Conservation (phyloP, 1,140 invertebrate species). For the Drosophila tristis region DNA sequence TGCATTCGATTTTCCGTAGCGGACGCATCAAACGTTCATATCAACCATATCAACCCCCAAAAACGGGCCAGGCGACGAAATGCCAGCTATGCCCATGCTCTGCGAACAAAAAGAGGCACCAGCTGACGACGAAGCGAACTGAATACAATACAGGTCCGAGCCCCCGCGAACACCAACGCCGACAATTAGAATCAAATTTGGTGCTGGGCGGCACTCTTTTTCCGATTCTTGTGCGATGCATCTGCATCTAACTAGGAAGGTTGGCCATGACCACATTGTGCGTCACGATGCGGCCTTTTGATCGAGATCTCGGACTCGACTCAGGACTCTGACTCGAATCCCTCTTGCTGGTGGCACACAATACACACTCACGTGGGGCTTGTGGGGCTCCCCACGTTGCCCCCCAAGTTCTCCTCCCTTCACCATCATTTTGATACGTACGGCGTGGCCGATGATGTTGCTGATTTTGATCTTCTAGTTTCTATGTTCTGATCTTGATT, state of each 20-base stretch:
- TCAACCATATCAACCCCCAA: conserved; percentile 23
- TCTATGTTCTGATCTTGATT: conserved; percentile 74
- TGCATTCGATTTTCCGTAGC: not conserved
- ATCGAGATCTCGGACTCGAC: conserved; percentile 45
- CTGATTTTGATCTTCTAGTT: conserved; percentile 66
- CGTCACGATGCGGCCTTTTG: conserved; percentile 62
- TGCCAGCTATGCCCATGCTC: conserved; percentile 20
- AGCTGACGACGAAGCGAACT: conserved; percentile 14
- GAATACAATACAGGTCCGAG: not conserved
- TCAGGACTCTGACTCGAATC: conserved; percentile 10
- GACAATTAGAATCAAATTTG: conserved; percentile 83
- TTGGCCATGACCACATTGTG: conserved; percentile 67
- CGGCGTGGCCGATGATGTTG: conserved; percentile 74
- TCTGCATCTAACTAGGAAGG: conserved; percentile 47
- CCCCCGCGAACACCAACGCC: conserved; percentile 17
- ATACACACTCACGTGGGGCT: conserved; percentile 23
- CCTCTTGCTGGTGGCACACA: not conserved
- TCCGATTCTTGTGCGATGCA: not conserved
- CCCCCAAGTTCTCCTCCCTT: conserved; percentile 31
- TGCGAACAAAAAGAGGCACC: conserved; percentile 39
- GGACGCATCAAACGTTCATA: conserved; percentile 29
- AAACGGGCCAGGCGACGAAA: conserved; percentile 47
- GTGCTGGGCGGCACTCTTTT: conserved; percentile 22
- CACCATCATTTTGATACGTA: conserved; percentile 68
- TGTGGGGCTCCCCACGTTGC: not conserved